Percentiles rank a stretch among this genome's conserved stretches.
Evolutionary conservation across 2,888 invertebrate species (phyloP).

Genomic region (Plutella xylostella): DNA sequence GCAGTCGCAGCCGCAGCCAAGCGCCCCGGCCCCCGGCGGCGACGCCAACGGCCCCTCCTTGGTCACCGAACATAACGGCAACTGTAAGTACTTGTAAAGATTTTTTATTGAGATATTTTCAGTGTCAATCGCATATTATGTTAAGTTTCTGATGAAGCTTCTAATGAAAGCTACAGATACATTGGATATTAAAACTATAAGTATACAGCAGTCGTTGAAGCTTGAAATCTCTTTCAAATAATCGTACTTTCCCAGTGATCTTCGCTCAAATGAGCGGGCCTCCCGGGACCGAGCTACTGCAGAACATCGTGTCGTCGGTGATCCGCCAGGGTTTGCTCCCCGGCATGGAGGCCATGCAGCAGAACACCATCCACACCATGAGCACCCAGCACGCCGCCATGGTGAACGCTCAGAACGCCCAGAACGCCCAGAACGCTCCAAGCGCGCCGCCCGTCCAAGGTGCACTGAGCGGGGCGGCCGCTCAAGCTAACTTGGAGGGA

Average conservation of each 20-base stretch:
- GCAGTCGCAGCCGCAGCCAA: too few relatives aligned
- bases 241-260: slow-evolving; percentile 24
- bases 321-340: slow-evolving; percentile 36
- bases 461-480: not conserved
- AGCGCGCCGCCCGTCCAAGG: not conserved
- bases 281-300: slow-evolving; percentile 34
- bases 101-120: too few relatives aligned
- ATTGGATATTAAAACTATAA: too few relatives aligned
- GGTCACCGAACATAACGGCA: too few relatives aligned
- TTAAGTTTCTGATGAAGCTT: too few relatives aligned
- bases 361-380: not conserved
- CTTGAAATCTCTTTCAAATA: not conserved
- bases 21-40: too few relatives aligned
- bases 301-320: slow-evolving; percentile 36
- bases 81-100: too few relatives aligned
- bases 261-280: slow-evolving; percentile 31
- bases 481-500: not conserved
- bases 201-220: not conserved
- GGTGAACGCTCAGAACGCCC: slow-evolving; percentile 2
- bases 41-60: too few relatives aligned
- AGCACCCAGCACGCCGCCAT: slow-evolving; percentile 21
- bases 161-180: too few relatives aligned
- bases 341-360: slow-evolving; percentile 27
- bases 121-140: not conserved
- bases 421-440: not conserved